phyloP scores from a whole-genome alignment of 1,140 invertebrate genomes.

The Drosophila jambulina region DNA sequence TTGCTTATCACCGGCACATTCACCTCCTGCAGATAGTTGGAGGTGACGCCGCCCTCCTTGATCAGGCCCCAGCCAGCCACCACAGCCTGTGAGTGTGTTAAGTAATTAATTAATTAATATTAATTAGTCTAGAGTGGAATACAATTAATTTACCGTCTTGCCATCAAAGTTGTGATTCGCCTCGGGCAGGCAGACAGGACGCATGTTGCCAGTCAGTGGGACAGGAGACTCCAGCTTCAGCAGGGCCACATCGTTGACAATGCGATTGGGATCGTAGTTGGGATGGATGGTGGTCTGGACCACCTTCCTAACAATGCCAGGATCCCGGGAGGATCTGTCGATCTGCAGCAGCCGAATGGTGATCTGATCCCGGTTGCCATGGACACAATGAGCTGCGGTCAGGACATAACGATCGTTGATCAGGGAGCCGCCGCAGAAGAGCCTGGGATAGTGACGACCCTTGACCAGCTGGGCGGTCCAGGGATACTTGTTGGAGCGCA shows the following conservation, averaged over 20 bases:
- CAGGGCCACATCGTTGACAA: conserved; percentile 94
- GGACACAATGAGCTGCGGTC: conserved; percentile 86
- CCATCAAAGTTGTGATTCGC: conserved; percentile 75
- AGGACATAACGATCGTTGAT: conserved; percentile 85
- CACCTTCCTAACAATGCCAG: conserved; percentile 79
- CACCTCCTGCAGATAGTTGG: conserved; percentile 92
- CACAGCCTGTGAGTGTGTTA: conserved; percentile 87
- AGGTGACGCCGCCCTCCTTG: conserved; percentile 93
- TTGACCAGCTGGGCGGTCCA: conserved; percentile 83
- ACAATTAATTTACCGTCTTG: conserved; percentile 58
- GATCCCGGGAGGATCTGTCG: conserved; percentile 87
- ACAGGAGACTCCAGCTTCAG: conserved; percentile 87
- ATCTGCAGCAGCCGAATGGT: conserved; percentile 90
- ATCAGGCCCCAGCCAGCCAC: conserved; percentile 96
- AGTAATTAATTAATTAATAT: not conserved
- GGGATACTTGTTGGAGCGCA: conserved; percentile 78
- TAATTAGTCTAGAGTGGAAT: not conserved
- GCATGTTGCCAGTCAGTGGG: conserved; percentile 91
- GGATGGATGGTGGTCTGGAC: conserved; percentile 64
- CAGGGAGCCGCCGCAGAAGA: conserved; percentile 81
- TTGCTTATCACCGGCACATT: conserved; percentile 95
- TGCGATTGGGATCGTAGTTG: conserved; percentile 64
- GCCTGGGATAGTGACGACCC: conserved; percentile 76
- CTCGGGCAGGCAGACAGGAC: conserved; percentile 93
- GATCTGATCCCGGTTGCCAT: conserved; percentile 85